phyloP scores from a whole-genome alignment of 1,140 invertebrate genomes.

The Fopius arisanus region DNA sequence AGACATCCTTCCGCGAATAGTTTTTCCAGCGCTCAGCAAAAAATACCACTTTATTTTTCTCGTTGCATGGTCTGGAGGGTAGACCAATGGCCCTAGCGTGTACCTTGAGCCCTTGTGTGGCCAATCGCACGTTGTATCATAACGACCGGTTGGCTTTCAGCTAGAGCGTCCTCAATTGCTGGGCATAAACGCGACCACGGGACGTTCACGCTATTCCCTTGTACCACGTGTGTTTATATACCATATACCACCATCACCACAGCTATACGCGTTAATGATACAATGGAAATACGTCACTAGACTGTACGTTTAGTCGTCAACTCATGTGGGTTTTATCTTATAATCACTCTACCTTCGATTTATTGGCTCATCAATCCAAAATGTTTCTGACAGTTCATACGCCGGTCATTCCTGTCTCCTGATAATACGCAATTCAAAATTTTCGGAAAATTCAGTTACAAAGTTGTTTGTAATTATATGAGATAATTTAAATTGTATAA shows the following conservation, averaged over 20 bases:
- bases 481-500: too few species aligned
- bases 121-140: slow-evolving; percentile 27
- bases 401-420: too few species aligned
- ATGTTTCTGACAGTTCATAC: too few species aligned
- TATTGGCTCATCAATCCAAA: too few species aligned
- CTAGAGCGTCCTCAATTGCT: slow-evolving; percentile 29
- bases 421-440: too few species aligned
- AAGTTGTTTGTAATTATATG: too few species aligned
- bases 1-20: background rate
- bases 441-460: too few species aligned
- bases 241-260: background rate
- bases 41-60: background rate
- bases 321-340: too few species aligned
- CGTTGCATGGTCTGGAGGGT: background rate
- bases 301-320: background rate
- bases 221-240: background rate
- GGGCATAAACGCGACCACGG: slow-evolving; percentile 26
- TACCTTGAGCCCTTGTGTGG: slow-evolving; percentile 23
- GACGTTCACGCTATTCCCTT: slow-evolving; percentile 17
- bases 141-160: slow-evolving; percentile 27
- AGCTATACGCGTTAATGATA: background rate
- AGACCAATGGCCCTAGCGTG: slow-evolving; percentile 14
- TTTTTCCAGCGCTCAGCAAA: background rate
- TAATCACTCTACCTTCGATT: too few species aligned
- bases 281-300: background rate